Evolutionary conservation across 2,888 invertebrate species (phyloP), one percentile per base, ranked within the genome.

Genomic region (Philonicus albiceps): DNA sequence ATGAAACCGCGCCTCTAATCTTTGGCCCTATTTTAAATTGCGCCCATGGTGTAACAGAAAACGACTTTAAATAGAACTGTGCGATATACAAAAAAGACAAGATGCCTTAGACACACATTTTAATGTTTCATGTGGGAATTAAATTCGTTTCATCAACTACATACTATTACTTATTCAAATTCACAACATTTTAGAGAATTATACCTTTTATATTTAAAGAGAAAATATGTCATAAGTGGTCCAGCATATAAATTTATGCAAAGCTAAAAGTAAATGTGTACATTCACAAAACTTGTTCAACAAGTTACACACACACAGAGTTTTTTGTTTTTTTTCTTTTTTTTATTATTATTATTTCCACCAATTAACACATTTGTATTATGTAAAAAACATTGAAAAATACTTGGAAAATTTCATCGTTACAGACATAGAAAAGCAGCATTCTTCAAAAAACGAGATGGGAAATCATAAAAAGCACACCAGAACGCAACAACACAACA

Each of bases 391-490:
- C 78, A 78, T 37, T 78, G 78, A 49, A 78, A 78, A 78, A 27
- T 49, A 43, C 30, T 30, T 78, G 27, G 49, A 43, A 78, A 78
- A 37, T 78, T 27, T 78, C 43, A 43, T 31, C 74, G 78, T 78
- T 78, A 78, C 78, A 78, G 78, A 78, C 49, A 49, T 43, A 49
- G 49, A 78, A 78, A 78, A 78, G 78, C 78, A 78, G 78, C 53
- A 78, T 78, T 78, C 49, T 78, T 78, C 78, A 78, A 78, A 76
- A 78, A 74, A 74, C 74, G n/a, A 74, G 19, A 16, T 74, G 27
- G 76, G 27, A 76, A 76, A 53, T 31, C 31, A 81, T 64, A 64
- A 81, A 55, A 27, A 22, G 27, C 22, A 64, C 64, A 64, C 64
- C 27, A 27, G 64, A 64, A 64, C 22, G 64, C 64, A 22, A 64